Evolutionary conservation across 2,113 vertebrate species (phyloP).

Genomic region (Rhagologus leucostigma): DNA sequence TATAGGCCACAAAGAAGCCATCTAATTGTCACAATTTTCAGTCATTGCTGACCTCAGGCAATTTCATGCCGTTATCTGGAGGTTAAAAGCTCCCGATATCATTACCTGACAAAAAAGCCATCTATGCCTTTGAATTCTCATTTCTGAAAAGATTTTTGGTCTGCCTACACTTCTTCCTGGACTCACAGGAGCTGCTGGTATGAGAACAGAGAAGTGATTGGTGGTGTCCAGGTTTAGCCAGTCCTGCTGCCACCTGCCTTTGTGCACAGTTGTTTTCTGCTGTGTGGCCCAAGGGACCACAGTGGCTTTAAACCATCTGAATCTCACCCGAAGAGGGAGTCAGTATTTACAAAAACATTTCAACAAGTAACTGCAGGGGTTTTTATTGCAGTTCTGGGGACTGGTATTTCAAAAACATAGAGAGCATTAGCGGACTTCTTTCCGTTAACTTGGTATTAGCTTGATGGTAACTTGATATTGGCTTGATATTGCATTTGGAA

Average conservation of each 20-base stretch:
- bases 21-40: slow-evolving; percentile 49
- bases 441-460: neutral
- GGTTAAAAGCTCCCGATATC: slow-evolving; percentile 8
- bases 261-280: neutral
- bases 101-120: slow-evolving; percentile 39
- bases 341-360: neutral
- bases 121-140: neutral
- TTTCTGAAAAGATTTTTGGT: neutral
- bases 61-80: neutral
- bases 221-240: neutral
- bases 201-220: neutral
- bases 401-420: neutral
- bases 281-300: neutral
- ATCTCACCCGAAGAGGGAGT: neutral
- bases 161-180: neutral
- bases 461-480: neutral
- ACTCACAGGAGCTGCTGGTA: neutral
- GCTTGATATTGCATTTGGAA: neutral
- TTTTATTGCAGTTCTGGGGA: neutral
- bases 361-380: neutral
- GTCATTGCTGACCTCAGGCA: slow-evolving; percentile 29
- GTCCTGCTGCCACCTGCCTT: neutral
- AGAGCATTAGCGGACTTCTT: neutral
- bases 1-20: slow-evolving; percentile 8
- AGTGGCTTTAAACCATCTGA: neutral